Evolutionary conservation across 2,888 invertebrate species (phyloP).

Genomic region (Parthenolecanium corni): DNA sequence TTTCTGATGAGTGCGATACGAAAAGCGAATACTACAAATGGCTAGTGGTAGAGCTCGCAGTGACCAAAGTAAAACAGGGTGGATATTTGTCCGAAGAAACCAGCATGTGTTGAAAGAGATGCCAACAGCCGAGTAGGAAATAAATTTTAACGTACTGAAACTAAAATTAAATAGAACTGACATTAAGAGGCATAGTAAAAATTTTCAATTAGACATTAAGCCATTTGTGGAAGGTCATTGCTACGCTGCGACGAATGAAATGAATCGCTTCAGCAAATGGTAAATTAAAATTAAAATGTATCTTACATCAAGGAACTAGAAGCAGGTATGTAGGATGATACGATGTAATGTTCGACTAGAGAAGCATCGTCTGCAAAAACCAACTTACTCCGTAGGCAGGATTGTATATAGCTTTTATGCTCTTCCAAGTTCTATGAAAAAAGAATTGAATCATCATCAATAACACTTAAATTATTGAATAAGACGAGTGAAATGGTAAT

Average conservation of each 20-base stretch:
- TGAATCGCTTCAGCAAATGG: neutral
- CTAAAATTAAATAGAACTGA: neutral
- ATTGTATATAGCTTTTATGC: neutral
- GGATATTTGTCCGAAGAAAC: neutral
- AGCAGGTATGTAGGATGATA: too few relatives aligned
- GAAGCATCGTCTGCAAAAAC: conserved; percentile 16
- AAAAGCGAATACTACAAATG: neutral
- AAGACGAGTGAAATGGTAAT: neutral
- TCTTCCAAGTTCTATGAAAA: neutral
- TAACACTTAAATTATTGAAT: neutral
- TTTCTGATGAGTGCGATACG: neutral
- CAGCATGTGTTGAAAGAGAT: neutral
- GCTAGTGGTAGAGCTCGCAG: neutral
- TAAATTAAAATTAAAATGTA: neutral
- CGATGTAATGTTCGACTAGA: conserved; percentile 4
- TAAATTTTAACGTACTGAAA: neutral
- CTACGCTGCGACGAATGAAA: too few relatives aligned
- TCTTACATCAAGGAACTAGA: neutral
- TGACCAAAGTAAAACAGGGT: neutral
- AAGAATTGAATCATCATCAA: neutral
- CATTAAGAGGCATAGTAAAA: neutral
- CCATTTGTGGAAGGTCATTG: too few relatives aligned
- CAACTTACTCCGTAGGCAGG: conserved; percentile 8
- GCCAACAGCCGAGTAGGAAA: neutral
- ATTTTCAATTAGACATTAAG: neutral